Base-by-base conservation (phyloP, 2,888 invertebrate genomes). In the Platerodrilus igneus region DNA sequence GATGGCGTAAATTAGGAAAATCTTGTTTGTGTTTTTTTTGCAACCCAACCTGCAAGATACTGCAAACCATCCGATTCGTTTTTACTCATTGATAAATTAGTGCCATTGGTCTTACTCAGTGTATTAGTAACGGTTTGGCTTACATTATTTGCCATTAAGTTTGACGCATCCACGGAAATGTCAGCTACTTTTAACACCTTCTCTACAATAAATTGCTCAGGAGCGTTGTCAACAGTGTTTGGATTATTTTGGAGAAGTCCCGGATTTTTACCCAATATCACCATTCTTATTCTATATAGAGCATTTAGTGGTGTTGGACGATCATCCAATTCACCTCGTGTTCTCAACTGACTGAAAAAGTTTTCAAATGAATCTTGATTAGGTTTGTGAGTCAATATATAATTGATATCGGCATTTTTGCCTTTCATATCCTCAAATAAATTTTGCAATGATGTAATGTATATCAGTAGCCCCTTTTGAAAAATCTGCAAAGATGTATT, bases 221-320 rank as follows among this genome's bases (percentile, higher is more conserved):
- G n/a, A n/a, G n/a, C 6, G 8, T 9, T 2, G n/a, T 27, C 16
- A 7, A 15, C 4, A 9, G 35, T 21, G 10, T 36, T 27, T 21
- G 40, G 11, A 32, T n/a, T n/a, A n/a, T n/a, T n/a, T n/a, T n/a
- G n/a, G n/a, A n/a, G n/a, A n/a, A n/a, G n/a, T n/a, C n/a, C n/a
- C n/a, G n/a, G n/a, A n/a, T 46, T 32, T 41, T 52, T 52, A 4
- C 52, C 52, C 6, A 55, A 39, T 21, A 51, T 45, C 10, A 55
- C 51, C 41, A 48, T 47, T 8, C 46, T 30, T 3, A 51, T 15
- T 11, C 52, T 23, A 18, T 51, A 45, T 3, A 55, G 5, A 8
- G 48, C 41, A 43, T 50, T 41, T 16, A 55, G 39, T n/a, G 51
- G 44, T 11, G 49, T 27, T n/a, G 51, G 47, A 37, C 52, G 50